Percentiles rank a stretch among this genome's conserved stretches.
Conservation (phyloP, 2,888 invertebrate species). For the Coelopa pilipes region DNA sequence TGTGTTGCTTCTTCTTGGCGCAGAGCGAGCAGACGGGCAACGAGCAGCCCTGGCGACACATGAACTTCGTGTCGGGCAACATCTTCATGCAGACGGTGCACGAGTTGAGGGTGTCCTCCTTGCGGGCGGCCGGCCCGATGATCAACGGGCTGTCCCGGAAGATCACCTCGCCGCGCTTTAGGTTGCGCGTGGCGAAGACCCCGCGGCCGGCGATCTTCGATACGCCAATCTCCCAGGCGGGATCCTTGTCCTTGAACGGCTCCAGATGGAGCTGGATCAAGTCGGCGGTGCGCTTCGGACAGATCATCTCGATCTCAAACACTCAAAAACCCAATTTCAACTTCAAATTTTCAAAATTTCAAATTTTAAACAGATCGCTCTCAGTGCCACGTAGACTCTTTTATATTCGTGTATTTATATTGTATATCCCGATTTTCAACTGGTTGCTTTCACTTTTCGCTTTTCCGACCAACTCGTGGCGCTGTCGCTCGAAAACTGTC, state of each 20-base stretch:
- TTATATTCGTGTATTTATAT: background rate
- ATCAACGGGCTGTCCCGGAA: constrained; percentile 79
- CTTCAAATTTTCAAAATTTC: background rate
- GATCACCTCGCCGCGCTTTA: constrained; percentile 76
- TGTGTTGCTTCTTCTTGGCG: constrained; percentile 72
- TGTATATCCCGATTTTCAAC: background rate
- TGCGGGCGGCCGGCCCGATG: constrained; percentile 74
- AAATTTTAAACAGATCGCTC: background rate
- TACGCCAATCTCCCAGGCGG: constrained; percentile 72
- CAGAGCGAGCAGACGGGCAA: constrained; percentile 77
- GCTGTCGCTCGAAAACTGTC: constrained; percentile 62
- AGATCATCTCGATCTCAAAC: constrained; percentile 54
- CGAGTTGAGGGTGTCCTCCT: constrained; percentile 68
- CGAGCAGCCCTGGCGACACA: constrained; percentile 75
- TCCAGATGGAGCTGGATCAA: constrained; percentile 59
- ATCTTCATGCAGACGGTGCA: constrained; percentile 75
- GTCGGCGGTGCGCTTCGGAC: constrained; percentile 62
- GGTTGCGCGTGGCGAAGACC: constrained; percentile 74
- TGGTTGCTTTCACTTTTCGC: background rate
- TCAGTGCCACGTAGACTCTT: background rate
- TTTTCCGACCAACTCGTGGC: constrained; percentile 51
- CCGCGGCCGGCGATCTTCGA: constrained; percentile 78
- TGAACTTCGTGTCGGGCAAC: constrained; percentile 64
- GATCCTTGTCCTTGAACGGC: constrained; percentile 62
- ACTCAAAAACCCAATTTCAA: background rate